Base-by-base conservation (phyloP, 2,113 vertebrate species). In the Caloenas nicobarica region DNA sequence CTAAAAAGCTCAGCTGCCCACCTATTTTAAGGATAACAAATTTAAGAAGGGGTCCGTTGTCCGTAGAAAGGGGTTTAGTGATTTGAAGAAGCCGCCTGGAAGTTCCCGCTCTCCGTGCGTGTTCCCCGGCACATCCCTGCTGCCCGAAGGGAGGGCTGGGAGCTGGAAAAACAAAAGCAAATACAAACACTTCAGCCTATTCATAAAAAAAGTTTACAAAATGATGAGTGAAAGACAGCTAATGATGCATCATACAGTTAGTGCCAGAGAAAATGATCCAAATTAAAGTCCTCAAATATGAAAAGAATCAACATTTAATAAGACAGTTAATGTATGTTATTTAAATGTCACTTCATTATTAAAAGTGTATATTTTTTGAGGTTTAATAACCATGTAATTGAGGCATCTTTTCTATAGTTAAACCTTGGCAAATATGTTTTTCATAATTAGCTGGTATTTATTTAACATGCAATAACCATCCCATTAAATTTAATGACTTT, bases 361-460 rank as follows among this genome's bases (percentile, higher is more conserved):
- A 85, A 82, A 96, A 96, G 81, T 85, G 92, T 95, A 93, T 97
- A 96, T 86, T 97, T 97, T 98, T 96, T 96, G 95, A 98, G 97
- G 96, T 96, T 97, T 97, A 97, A 97, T 97, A 97, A 97, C 95
- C 95, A 93, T 96, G 97, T 98, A 98, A 98, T 98, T 97, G 97
- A 97, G 81, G 96, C 97, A 97, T 97, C 93, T 81, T 91, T 97
- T 97, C 94, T 97, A 97, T 84, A 96, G 98, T 96, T 97, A 97
- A 97, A 97, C 96, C 95, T 98, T 89, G 88, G 97, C 96, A 98
- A 98, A 97, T 97, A 97, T 81, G 95, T 93, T 97, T 97, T 98
- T 97, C 97, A 96, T 98, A 97, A 98, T 98, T 97, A 98, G 96
- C 90, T 96, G 88, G 97, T 97, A 97, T 98, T 98, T 98, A 97